phyloP scores from a whole-genome alignment of 2,113 vertebrate genomes.

The Myrmophylax atrothorax region DNA sequence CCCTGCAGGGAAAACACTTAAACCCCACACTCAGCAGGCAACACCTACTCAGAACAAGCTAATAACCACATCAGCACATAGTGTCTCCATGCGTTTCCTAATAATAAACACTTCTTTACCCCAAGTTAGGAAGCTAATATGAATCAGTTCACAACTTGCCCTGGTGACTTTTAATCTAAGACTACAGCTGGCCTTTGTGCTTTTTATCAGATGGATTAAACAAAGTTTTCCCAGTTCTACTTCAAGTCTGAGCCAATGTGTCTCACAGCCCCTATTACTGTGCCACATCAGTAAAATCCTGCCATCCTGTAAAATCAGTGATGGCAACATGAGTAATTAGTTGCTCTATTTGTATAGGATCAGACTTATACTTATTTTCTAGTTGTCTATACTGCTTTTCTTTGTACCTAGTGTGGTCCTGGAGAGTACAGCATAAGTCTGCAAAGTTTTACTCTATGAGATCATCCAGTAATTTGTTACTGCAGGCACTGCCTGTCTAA shows the following conservation, averaged over 20 bases:
- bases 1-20: background rate
- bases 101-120: background rate
- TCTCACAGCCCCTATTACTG: background rate
- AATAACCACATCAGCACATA: background rate
- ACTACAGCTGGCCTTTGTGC: background rate
- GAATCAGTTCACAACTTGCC: background rate
- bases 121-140: background rate
- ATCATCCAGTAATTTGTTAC: slow-evolving; percentile 31
- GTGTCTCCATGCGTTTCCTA: background rate
- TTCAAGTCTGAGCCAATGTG: background rate
- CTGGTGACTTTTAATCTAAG: background rate
- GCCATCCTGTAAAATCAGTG: background rate
- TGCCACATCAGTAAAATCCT: background rate
- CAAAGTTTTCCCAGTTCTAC: background rate
- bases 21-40: background rate
- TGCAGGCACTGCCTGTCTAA: slow-evolving; percentile 7
- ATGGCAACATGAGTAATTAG: background rate
- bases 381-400: slow-evolving; percentile 11
- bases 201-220: background rate
- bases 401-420: slow-evolving; percentile 12
- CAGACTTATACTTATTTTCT: background rate
- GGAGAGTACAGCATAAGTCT: slow-evolving; percentile 2
- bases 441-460: slow-evolving; percentile 47
- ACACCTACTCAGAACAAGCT: background rate
- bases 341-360: background rate